A percentile compares a stretch with the other conserved stretches of the same genome.
Evolutionary conservation across 2,113 vertebrate species (phyloP).

Genomic region (Crotalus tigris): DNA sequence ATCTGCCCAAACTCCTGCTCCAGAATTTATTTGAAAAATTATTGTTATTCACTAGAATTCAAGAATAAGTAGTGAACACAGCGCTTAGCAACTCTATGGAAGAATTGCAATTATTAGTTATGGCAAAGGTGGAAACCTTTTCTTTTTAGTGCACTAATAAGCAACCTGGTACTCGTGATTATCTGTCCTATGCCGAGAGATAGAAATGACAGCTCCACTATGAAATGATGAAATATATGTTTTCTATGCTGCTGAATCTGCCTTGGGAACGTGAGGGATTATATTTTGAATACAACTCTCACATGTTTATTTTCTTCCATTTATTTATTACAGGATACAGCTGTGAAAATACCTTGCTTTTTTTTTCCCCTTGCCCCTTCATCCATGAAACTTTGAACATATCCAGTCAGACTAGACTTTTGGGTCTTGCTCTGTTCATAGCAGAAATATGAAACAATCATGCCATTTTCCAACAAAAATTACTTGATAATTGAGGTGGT

Average conservation of each 20-base stretch:
- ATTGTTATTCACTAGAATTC: neutral
- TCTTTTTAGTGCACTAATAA: neutral
- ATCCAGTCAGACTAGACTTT: neutral
- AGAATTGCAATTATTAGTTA: no score
- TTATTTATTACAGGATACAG: neutral
- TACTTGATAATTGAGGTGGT: neutral
- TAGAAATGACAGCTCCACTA: neutral
- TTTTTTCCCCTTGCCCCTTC: neutral
- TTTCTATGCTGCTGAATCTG: neutral
- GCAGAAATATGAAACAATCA: neutral
- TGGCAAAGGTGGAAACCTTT: neutral
- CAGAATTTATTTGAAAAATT: neutral
- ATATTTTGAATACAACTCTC: neutral
- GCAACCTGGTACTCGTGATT: neutral
- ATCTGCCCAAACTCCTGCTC: neutral
- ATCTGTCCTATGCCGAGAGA: neutral
- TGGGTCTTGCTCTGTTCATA: no score
- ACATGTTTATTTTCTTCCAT: neutral
- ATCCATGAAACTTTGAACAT: neutral
- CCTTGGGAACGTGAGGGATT: neutral
- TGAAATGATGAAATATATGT: neutral
- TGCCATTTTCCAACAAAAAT: neutral
- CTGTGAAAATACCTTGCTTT: neutral
- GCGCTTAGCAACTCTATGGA: neutral
- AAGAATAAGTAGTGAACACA: neutral